Evolutionary conservation across 2,888 invertebrate genomes (phyloP).

Genomic region (Neoaliturus tenellus): DNA sequence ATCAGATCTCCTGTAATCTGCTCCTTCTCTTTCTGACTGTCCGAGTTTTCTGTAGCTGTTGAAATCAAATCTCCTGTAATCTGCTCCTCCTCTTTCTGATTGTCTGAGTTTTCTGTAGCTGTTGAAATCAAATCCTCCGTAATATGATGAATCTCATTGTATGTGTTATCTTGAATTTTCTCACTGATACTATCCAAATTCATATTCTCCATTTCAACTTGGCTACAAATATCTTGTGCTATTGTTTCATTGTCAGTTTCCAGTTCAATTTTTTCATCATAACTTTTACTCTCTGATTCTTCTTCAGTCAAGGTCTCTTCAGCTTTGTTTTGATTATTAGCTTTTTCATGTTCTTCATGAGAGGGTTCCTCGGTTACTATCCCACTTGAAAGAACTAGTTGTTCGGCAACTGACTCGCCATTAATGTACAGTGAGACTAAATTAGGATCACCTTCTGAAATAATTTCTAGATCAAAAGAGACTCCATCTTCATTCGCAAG

Average conservation of each 20-base stretch:
- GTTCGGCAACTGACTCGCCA: constrained; percentile 54
- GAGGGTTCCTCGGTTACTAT: neutral
- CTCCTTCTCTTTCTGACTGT: neutral
- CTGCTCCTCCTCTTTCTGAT: constrained; percentile 1
- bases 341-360: neutral
- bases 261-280: neutral
- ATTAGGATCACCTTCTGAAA: constrained; percentile 38
- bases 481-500: constrained; percentile 74
- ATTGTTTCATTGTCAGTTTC: neutral
- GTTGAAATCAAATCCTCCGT: constrained; percentile 15
- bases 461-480: constrained; percentile 36
- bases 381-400: neutral
- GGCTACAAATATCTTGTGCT: neutral
- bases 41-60: neutral
- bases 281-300: neutral
- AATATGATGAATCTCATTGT: constrained; percentile 20
- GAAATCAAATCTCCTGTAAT: constrained; percentile 19
- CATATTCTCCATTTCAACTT: constrained; percentile 19
- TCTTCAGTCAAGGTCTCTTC: neutral
- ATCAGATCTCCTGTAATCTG: neutral
- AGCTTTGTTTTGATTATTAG: neutral
- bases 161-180: neutral
- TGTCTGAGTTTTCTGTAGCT: neutral
- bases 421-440: constrained; percentile 44
- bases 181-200: neutral